Conservation (phyloP, 2,797 vertebrate genomes). For the Trachops cirrhosus region DNA sequence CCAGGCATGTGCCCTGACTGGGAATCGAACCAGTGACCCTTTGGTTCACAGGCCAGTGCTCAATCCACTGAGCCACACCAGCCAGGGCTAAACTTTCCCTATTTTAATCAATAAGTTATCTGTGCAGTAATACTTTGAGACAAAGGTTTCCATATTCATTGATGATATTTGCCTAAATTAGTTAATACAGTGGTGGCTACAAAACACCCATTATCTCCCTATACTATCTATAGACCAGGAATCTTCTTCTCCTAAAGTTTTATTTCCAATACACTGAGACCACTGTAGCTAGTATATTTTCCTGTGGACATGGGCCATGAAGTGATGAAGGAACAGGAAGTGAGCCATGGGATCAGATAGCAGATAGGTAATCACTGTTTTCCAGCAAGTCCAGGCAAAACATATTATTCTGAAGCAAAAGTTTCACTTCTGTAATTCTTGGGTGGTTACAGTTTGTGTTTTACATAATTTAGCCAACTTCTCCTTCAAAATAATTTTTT, state of each 20-base stretch:
- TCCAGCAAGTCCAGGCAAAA: background rate
- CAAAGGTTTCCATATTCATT: background rate
- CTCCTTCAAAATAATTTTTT: background rate
- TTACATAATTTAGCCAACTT: background rate
- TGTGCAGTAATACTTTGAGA: background rate
- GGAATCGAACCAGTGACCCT: too few species aligned
- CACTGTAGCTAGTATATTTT: background rate
- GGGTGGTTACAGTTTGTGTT: background rate
- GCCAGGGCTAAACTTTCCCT: background rate
- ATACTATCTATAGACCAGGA: background rate
- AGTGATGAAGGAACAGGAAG: background rate
- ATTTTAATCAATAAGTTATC: background rate
- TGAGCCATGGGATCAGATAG: background rate
- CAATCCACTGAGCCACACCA: too few species aligned
- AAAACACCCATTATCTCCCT: background rate
- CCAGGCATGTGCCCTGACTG: too few species aligned
- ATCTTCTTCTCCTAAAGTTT: background rate
- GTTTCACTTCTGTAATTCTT: slow-evolving; percentile 62
- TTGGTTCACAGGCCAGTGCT: too few species aligned
- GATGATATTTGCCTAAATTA: background rate
- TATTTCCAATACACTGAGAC: background rate
- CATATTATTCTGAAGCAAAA: slow-evolving; percentile 6
- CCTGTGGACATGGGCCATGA: background rate
- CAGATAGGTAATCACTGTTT: background rate
- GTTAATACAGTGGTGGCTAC: background rate